Evolutionary conservation across 2,113 vertebrate species (phyloP), one percentile per base, ranked within the genome.

Genomic region (Ammodytes dubius): DNA sequence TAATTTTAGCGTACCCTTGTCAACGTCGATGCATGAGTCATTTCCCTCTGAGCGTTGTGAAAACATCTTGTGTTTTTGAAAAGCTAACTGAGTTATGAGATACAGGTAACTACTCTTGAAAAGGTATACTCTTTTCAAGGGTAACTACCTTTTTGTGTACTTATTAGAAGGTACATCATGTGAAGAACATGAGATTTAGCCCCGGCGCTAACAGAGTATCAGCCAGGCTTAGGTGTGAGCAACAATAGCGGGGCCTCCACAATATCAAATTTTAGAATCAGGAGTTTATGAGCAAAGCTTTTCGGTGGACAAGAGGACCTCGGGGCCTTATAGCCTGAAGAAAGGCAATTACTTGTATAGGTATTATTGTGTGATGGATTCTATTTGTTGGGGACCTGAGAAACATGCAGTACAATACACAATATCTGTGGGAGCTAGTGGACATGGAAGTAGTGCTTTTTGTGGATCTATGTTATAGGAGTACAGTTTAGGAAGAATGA

Each of bases 301-400:
- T 27, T 93, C 77, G 80, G 85, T 75, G 89, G 90, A 92, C 88
- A 93, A 94, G 83, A 93, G 90, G 89, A 94, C 94, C 94, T 94
- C 88, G 60, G 93, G 94, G 93, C 90, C 94, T 90, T 78, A 85
- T 93, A 89, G 90, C 93, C 91, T 68, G 84, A 89, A 95, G 92
- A 95, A 93, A 92, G 92, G 87, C 94, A 92, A 95, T 95, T 95
- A 95, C 93, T 94, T 94, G 93, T 94, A 93, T 92, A 89, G 92
- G 88, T 91, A 92, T 95, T 94, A 94, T 90, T 89, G 88, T 90
- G 92, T 94, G 94, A 94, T 93, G 89, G 93, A 95, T 93, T 87
- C 93, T 92, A 82, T 94, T 93, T 93, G 88, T 89, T 88, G 91
- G 90, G 90, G 89, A 89, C 91, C 90, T 74, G 76, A 86, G 90